Evolutionary conservation across 2,797 vertebrate species (phyloP), one percentile per base, ranked within the genome.

Genomic region (Heteromormyrus szaboi): DNA sequence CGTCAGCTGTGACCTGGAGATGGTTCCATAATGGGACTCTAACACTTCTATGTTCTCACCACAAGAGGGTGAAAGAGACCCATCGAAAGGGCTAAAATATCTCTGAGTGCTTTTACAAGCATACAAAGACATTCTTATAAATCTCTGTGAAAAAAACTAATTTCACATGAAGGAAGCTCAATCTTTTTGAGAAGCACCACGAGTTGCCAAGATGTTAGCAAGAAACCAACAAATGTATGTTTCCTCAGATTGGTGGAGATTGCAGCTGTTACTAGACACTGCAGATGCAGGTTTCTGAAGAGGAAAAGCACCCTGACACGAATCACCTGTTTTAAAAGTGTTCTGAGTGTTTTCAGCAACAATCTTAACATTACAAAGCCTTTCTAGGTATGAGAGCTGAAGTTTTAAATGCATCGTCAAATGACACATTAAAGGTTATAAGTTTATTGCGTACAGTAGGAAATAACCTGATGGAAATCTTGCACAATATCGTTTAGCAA

Each of bases 361-460:
- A 17, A 76, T n/a, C 37, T 44, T 41, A 44, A 79, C 72, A 79
- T n/a, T 44, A 44, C 72, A 44, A 79, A n/a, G 37, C 17, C 4
- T 79, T 79, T 44, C 17, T 41, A 44, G 37, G 14, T 44, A 79
- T 37, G 33, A 79, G 17, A 44, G 3, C 72, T 7, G 14, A 44
- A 79, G 41, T 5, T 41, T 44, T 79, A 44, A 50, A 84, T 11
- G n/a, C 19, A 84, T 50, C n/a, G 22, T 50, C 81, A 84, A 50
- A 51, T 59, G 17, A 53, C 14, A 46, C 19, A 65, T 41, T 62
- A 91, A 90, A 92, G 91, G 76, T 90, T 90, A 94, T 94, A 93
- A 87, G 92, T 89, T 91, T 92, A 89, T 90, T 92, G 91, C 90
- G 90, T 88, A 91, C 90, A 91, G 91, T 89, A 88, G 83, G 14